phyloP scores from a whole-genome alignment of 1,140 invertebrate genomes.

The Drosophila rufa region DNA sequence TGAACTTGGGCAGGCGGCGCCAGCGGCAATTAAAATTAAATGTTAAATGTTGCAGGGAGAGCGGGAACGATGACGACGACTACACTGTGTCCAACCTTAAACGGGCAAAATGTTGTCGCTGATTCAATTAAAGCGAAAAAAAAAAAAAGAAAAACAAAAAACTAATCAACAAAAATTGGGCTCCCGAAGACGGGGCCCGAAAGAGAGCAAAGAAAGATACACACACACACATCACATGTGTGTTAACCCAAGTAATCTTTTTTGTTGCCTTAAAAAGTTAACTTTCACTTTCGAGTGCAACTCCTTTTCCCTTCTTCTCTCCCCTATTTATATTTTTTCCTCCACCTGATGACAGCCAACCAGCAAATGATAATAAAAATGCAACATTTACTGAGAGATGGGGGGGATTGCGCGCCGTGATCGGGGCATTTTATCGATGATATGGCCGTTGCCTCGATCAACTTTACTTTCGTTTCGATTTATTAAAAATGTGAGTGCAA shows the following conservation, averaged over 20 bases:
- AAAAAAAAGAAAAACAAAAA: constrained; percentile 20
- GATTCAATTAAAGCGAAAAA: constrained; percentile 75
- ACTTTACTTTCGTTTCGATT: constrained; percentile 72
- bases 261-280: constrained; percentile 50
- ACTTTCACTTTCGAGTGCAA: constrained; percentile 79
- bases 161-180: constrained; percentile 47
- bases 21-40: constrained; percentile 78
- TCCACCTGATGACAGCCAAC: constrained; percentile 41
- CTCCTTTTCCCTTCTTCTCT: constrained; percentile 32
- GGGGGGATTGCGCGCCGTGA: background rate
- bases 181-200: too few species aligned
- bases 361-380: constrained; percentile 75
- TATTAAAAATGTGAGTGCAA: constrained; percentile 57
- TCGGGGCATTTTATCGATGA: constrained; percentile 30
- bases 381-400: constrained; percentile 70
- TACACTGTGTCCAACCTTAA: constrained; percentile 49
- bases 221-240: constrained; percentile 38
- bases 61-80: constrained; percentile 9
- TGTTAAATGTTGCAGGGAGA: constrained; percentile 51
- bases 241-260: constrained; percentile 18
- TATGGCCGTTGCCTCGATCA: constrained; percentile 31
- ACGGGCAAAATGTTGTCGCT: constrained; percentile 60
- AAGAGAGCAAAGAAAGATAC: constrained; percentile 43
- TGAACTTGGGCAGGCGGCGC: constrained; percentile 72
- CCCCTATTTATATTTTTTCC: background rate